These are phyloP conservation scores for Heliconius melpomene DNA, from an alignment of 1,140 invertebrate species.

Conservation along the genomic window DNA sequence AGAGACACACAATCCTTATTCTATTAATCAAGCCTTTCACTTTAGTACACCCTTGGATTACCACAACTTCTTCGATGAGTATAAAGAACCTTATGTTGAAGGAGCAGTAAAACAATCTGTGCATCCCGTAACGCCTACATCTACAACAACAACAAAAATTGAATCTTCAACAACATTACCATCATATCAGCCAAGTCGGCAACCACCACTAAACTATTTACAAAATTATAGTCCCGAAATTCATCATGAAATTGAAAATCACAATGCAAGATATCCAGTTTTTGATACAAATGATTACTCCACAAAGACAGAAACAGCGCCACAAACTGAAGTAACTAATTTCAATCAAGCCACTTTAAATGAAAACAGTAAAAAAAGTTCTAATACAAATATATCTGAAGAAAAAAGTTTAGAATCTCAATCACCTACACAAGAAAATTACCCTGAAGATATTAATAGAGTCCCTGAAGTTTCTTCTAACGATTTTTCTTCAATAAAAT, in stretches of 20 bases:
- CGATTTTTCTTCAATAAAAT: constrained; percentile 44
- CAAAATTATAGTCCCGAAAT: constrained; percentile 69
- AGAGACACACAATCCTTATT: constrained; percentile 77
- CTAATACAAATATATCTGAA: constrained; percentile 33
- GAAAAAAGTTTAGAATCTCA: constrained; percentile 44
- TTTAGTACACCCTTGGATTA: constrained; percentile 75
- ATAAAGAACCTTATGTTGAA: constrained; percentile 59
- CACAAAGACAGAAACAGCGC: constrained; percentile 44
- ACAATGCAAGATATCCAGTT: constrained; percentile 51
- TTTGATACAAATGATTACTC: constrained; percentile 59
- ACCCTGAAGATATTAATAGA: constrained; percentile 46
- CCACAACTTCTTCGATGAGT: constrained; percentile 70
- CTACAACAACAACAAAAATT: constrained; percentile 38
- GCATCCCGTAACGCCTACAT: constrained; percentile 35
- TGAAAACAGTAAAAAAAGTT: constrained; percentile 32
- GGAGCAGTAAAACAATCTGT: constrained; percentile 40
- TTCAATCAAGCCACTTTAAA: constrained; percentile 25
- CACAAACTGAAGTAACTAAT: constrained; percentile 34
- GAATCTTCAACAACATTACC: constrained; percentile 36
- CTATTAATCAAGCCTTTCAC: constrained; percentile 77
- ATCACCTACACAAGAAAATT: constrained; percentile 42
- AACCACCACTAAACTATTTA: constrained; percentile 55
- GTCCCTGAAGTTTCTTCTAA: constrained; percentile 42
- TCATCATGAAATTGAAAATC: constrained; percentile 62
- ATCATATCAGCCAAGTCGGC: constrained; percentile 42